These are phyloP conservation scores for Potamarius usumacintae DNA, from an alignment of 2,113 vertebrate species.

Conservation along the genomic window DNA sequence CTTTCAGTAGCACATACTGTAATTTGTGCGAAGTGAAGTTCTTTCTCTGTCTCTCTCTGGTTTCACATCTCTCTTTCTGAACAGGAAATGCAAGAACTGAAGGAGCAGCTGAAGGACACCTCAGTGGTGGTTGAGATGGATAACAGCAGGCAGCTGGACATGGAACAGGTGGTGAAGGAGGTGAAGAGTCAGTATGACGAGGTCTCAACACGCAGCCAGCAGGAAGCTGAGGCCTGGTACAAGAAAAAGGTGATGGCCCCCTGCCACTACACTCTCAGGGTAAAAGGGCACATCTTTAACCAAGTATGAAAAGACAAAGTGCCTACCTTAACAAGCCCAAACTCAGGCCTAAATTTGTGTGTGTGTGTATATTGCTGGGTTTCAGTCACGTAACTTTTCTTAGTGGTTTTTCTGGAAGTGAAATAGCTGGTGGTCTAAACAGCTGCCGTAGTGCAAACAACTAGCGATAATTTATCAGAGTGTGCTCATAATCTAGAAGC, in stretches of 20 bases:
- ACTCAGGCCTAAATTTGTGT: neutral
- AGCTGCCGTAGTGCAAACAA: too few species aligned
- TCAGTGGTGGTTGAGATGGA: slow-evolving; percentile 83
- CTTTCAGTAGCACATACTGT: neutral
- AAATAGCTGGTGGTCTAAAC: too few species aligned
- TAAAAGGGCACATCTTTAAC: neutral
- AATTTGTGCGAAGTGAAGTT: neutral
- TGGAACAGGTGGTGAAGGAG: slow-evolving; percentile 74
- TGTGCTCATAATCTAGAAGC: too few species aligned
- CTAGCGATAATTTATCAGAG: too few species aligned
- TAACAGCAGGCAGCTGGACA: slow-evolving; percentile 79
- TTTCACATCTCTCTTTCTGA: neutral
- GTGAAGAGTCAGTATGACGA: slow-evolving; percentile 81
- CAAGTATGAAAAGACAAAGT: neutral
- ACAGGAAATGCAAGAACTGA: slow-evolving; percentile 81
- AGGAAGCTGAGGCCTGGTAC: slow-evolving; percentile 79
- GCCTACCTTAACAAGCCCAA: neutral
- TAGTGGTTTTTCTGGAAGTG: too few species aligned
- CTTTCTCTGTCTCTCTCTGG: neutral
- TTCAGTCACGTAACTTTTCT: too few species aligned
- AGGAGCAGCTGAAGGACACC: slow-evolving; percentile 74
- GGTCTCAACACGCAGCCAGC: slow-evolving; percentile 70
- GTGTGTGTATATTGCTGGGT: too few species aligned
- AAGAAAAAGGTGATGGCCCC: slow-evolving; percentile 74
- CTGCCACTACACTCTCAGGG: neutral